A percentile compares a stretch with the other conserved stretches of the same genome.
Conservation (phyloP, 2,113 vertebrate species). For the Myrmecophaga tridactyla region DNA sequence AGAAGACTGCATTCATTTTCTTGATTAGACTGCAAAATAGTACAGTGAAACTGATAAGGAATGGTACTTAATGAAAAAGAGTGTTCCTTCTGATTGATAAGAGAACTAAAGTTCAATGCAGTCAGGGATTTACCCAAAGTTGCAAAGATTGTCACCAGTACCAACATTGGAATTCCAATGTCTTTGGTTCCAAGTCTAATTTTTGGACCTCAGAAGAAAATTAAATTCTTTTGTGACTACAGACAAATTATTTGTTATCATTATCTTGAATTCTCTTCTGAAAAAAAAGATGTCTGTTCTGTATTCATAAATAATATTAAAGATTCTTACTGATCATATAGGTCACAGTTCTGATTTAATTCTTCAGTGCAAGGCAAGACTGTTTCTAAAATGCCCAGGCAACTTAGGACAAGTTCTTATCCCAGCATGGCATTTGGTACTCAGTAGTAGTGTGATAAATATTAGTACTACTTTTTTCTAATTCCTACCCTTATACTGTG, state of each 20-base stretch:
- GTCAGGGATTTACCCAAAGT: conserved; percentile 8
- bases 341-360: background rate
- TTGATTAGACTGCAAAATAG: conserved; percentile 69
- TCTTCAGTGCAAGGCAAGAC: background rate
- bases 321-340: background rate
- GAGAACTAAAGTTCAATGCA: background rate
- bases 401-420: background rate
- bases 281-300: background rate
- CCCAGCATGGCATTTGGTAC: background rate
- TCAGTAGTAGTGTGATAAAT: conserved; percentile 1
- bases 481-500: background rate
- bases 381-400: conserved; percentile 4
- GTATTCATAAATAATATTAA: background rate
- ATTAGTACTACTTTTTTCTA: background rate
- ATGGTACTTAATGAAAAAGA: conserved; percentile 62
- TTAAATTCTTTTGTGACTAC: background rate
- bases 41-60: conserved; percentile 44
- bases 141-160: background rate
- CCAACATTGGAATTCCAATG: background rate
- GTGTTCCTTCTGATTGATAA: conserved; percentile 54
- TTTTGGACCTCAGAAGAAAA: background rate
- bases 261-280: background rate
- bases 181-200: background rate
- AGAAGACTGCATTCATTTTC: conserved; percentile 69
- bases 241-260: background rate